Percentiles rank a stretch among this genome's conserved stretches.
These are phyloP conservation scores for Athalia rosae DNA, from an alignment of 2,888 invertebrate genomes.

Conservation along the genomic window DNA sequence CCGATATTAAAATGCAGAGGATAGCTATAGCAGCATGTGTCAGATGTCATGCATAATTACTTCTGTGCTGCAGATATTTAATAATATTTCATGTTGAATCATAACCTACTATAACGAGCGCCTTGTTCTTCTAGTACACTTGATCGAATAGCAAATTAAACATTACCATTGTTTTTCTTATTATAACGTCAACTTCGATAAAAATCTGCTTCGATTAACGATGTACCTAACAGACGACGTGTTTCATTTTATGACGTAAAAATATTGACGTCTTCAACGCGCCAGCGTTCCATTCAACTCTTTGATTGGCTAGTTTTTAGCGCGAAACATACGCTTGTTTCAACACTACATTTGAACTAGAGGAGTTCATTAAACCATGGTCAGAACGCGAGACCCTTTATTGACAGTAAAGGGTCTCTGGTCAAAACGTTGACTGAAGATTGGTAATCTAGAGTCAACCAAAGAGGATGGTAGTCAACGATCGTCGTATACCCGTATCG, in stretches of 20 bases:
- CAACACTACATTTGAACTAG: background rate
- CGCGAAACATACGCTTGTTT: constrained; percentile 1
- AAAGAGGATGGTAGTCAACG: too few relatives aligned
- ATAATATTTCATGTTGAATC: background rate
- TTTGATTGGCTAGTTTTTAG: constrained; percentile 8
- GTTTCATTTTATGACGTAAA: constrained; percentile 39
- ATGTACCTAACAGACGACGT: constrained; percentile 17
- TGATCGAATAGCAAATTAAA: constrained; percentile 20
- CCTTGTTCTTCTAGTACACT: constrained; percentile 32
- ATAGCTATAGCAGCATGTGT: constrained; percentile 26
- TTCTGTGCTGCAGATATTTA: constrained; percentile 14
- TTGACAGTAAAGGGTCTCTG: too few relatives aligned
- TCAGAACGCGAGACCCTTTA: too few relatives aligned
- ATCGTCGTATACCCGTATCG: too few relatives aligned
- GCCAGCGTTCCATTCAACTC: background rate
- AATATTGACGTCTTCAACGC: constrained; percentile 38
- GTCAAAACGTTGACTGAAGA: too few relatives aligned
- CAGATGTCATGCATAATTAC: constrained; percentile 21
- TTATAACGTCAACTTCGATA: constrained; percentile 13
- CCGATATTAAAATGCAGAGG: background rate
- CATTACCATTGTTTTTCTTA: constrained; percentile 39
- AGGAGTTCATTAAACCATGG: too few relatives aligned
- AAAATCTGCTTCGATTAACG: constrained; percentile 7
- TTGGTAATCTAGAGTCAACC: too few relatives aligned
- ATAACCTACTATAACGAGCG: constrained; percentile 39